Evolutionary conservation across 2,113 vertebrate genomes (phyloP).

Genomic region (Trinectes maculatus): DNA sequence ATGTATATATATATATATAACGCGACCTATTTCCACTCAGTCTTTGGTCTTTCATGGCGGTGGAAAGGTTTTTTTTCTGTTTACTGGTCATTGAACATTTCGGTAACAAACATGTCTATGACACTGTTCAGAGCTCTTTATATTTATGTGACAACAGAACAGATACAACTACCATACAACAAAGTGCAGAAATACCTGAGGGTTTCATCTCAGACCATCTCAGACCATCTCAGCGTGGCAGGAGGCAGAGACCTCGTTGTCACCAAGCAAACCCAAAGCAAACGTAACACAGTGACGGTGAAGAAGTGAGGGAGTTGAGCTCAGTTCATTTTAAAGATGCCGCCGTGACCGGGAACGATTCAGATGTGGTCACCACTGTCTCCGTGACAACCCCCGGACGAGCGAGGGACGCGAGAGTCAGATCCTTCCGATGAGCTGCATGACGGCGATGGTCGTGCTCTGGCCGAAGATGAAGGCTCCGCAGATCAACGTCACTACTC

Average conservation of each 20-base stretch:
- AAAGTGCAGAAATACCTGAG: constrained; percentile 32
- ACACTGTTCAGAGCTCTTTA: not conserved
- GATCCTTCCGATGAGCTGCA: constrained; percentile 83
- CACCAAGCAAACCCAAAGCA: not conserved
- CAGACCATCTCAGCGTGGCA: not conserved
- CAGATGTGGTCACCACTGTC: not conserved
- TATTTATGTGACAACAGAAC: too few relatives aligned
- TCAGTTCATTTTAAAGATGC: constrained; percentile 1
- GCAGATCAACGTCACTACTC: constrained; percentile 83
- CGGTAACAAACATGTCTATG: too few relatives aligned
- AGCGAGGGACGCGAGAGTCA: constrained; percentile 40
- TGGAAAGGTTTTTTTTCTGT: not conserved
- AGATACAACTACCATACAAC: not conserved
- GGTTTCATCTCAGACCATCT: too few relatives aligned
- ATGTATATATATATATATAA: too few relatives aligned
- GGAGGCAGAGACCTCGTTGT: not conserved
- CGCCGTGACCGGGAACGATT: not conserved
- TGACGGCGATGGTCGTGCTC: constrained; percentile 86
- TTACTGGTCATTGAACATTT: too few relatives aligned
- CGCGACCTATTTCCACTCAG: constrained; percentile 9
- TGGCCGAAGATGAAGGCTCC: constrained; percentile 95
- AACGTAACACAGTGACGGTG: not conserved
- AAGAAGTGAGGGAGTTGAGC: not conserved
- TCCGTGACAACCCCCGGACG: not conserved
- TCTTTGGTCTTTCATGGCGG: not conserved